Percentiles rank a stretch among this genome's conserved stretches.
phyloP scores from a whole-genome alignment of 2,113 vertebrate species.

The Myodes glareolus region DNA sequence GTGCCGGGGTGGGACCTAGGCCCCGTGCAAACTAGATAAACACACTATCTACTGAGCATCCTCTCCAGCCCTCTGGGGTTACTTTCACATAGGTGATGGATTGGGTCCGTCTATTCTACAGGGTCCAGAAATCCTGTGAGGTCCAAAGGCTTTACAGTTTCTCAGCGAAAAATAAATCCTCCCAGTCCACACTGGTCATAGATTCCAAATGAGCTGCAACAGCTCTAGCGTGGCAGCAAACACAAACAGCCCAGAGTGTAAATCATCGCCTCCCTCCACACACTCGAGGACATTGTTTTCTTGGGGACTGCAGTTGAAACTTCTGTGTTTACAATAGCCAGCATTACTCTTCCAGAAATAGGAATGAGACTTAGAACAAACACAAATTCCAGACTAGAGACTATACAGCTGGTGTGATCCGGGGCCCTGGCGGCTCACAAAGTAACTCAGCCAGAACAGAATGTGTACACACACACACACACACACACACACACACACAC shows the following conservation, averaged over 20 bases:
- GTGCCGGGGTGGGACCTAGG: background rate
- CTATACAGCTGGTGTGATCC: background rate
- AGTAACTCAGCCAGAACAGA: background rate
- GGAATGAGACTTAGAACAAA: background rate
- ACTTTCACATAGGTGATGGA: accelerated
- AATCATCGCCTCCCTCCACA: background rate
- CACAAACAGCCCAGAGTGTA: slow-evolving; percentile 28
- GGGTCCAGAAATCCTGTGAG: background rate
- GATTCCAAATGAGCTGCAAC: background rate
- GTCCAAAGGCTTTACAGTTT: accelerated
- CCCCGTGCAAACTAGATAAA: background rate
- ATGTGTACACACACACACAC: too few relatives aligned
- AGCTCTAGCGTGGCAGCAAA: background rate
- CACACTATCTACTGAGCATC: background rate
- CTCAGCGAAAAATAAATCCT: background rate
- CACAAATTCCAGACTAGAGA: background rate
- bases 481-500: background rate
- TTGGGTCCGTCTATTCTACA: background rate
- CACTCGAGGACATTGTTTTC: background rate
- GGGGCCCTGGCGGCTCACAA: background rate
- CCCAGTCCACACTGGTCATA: background rate
- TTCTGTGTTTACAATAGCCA: background rate
- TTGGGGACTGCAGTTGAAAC: slow-evolving; percentile 37
- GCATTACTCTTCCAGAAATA: slow-evolving; percentile 54
- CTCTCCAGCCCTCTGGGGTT: background rate